These are phyloP conservation scores for Nesoenas mayeri DNA, from an alignment of 2,113 vertebrate genomes.

Conservation along the genomic window DNA sequence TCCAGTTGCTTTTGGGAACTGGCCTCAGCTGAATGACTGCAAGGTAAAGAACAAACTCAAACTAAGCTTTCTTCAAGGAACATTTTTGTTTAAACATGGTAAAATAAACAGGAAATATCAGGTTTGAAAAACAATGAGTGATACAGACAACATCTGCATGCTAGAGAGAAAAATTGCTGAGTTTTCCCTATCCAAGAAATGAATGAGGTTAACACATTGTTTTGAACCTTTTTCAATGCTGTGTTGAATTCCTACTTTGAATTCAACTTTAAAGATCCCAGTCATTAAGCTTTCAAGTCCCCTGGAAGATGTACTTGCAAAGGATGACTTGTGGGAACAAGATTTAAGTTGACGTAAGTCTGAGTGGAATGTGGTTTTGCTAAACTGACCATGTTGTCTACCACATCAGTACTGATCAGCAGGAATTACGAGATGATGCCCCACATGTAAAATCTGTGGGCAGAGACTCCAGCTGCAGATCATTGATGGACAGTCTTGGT, in stretches of 20 bases:
- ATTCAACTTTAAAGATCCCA: neutral
- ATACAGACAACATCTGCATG: neutral
- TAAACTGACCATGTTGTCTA: neutral
- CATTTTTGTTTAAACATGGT: accelerated
- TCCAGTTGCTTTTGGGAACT: neutral
- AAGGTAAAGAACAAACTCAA: neutral
- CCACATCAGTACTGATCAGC: neutral
- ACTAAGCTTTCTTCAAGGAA: neutral
- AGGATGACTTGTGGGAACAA: neutral
- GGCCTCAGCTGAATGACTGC: neutral
- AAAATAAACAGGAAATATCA: neutral
- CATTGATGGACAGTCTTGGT: neutral
- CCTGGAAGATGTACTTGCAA: neutral
- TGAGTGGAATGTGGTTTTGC: neutral
- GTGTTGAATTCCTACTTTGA: neutral
- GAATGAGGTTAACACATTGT: neutral
- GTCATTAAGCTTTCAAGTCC: neutral
- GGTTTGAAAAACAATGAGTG: neutral
- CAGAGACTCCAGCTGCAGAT: neutral
- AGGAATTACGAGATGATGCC: neutral
- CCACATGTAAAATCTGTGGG: neutral
- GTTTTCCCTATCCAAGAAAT: neutral
- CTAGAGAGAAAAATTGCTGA: neutral
- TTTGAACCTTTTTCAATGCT: neutral
- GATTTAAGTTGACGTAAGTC: neutral